phyloP scores from a whole-genome alignment of 1,140 invertebrate genomes.

The Tenebrio molitor region DNA sequence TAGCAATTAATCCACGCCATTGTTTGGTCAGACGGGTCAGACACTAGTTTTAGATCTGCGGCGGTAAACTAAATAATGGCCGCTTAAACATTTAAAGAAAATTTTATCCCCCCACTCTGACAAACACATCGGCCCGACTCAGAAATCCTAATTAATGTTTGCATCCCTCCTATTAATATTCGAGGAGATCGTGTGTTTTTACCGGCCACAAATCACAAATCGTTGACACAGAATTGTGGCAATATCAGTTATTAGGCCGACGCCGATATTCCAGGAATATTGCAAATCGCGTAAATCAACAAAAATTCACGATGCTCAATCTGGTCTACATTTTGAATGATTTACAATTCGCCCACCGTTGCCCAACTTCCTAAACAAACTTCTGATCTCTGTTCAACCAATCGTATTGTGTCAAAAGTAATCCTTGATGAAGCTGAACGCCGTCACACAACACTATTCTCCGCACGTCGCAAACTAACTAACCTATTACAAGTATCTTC shows the following conservation, averaged over 20 bases:
- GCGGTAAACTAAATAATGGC: conserved; percentile 38
- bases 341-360: conserved; percentile 35
- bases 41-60: conserved; percentile 43
- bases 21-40: conserved; percentile 49
- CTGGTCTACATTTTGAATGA: conserved; percentile 23
- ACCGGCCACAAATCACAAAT: conserved; percentile 22
- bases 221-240: conserved; percentile 8
- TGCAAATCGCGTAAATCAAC: conserved; percentile 35
- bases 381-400: conserved; percentile 30
- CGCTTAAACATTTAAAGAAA: conserved; percentile 39
- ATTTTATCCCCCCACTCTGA: conserved; percentile 27
- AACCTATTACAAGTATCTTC: conserved; percentile 33
- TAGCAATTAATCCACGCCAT: conserved; percentile 58
- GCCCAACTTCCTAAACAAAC: conserved; percentile 34
- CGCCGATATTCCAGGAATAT: conserved; percentile 23
- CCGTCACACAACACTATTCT: conserved; percentile 2
- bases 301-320: conserved; percentile 20
- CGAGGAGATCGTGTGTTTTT: not conserved
- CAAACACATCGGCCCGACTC: conserved; percentile 15
- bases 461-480: conserved; percentile 24
- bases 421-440: conserved; percentile 35
- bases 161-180: not conserved
- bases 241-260: conserved; percentile 24
- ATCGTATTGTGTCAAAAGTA: conserved; percentile 39
- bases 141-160: conserved; percentile 34